A percentile compares a stretch with the other conserved stretches of the same genome.
Evolutionary conservation across 2,888 invertebrate genomes (phyloP).

Genomic region (Achlya flavicornis): DNA sequence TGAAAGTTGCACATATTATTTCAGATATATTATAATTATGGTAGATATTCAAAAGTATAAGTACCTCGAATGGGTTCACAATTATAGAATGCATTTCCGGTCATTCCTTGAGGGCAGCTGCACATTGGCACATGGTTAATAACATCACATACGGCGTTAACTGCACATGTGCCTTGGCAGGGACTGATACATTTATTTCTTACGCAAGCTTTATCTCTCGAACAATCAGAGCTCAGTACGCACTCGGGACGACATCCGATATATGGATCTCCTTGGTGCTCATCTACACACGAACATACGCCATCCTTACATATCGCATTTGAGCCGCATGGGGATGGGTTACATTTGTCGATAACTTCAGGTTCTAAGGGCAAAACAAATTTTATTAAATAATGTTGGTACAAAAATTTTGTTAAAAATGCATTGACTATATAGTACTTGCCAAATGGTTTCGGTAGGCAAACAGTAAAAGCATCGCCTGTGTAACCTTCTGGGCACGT

Average conservation of each 20-base stretch:
- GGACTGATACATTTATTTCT: slow-evolving; percentile 88
- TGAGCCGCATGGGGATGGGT: slow-evolving; percentile 87
- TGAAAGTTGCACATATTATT: not conserved
- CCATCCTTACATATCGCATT: slow-evolving; percentile 85
- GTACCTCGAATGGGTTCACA: slow-evolving; percentile 83
- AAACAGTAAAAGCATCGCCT: slow-evolving; percentile 86
- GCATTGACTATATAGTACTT: slow-evolving; percentile 33
- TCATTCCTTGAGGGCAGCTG: slow-evolving; percentile 86
- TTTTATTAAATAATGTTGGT: slow-evolving; percentile 13
- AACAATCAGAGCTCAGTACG: slow-evolving; percentile 87
- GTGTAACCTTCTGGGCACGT: slow-evolving; percentile 87
- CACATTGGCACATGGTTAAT: slow-evolving; percentile 89
- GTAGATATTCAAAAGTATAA: not conserved
- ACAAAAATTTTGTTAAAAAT: slow-evolving; percentile 7
- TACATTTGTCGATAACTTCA: slow-evolving; percentile 74
- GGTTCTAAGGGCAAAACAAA: slow-evolving; percentile 46
- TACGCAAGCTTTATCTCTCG: slow-evolving; percentile 86
- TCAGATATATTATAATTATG: not conserved
- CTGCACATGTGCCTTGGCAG: slow-evolving; percentile 88
- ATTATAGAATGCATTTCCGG: slow-evolving; percentile 87
- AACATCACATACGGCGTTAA: slow-evolving; percentile 88
- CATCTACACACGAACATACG: slow-evolving; percentile 84
- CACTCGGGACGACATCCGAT: slow-evolving; percentile 88
- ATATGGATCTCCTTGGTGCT: slow-evolving; percentile 87
- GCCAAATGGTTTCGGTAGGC: slow-evolving; percentile 75